phyloP scores from a whole-genome alignment of 2,797 vertebrate species.

The Echeneis naucrates region DNA sequence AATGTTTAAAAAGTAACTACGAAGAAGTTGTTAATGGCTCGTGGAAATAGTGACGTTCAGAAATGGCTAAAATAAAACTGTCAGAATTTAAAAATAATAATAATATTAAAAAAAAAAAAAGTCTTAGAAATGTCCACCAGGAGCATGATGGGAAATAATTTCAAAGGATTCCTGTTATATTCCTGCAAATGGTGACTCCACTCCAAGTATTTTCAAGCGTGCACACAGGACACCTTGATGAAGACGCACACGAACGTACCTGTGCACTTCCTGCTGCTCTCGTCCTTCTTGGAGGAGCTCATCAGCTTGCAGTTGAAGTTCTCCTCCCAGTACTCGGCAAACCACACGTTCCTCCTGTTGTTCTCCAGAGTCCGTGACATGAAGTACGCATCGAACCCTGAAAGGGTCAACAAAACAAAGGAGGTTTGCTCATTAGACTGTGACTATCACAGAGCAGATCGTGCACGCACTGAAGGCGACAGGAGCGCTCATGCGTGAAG shows the following conservation, averaged over 20 bases:
- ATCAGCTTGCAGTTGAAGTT: slow-evolving; percentile 98
- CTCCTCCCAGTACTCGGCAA: slow-evolving; percentile 97
- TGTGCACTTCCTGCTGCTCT: slow-evolving; percentile 94
- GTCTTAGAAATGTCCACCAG: too few species aligned
- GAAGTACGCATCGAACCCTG: slow-evolving; percentile 95
- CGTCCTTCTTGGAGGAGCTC: slow-evolving; percentile 94
- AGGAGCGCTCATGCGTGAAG: not conserved
- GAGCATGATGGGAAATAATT: too few species aligned
- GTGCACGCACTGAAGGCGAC: not conserved
- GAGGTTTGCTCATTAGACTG: slow-evolving; percentile 1
- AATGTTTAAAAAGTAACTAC: too few species aligned
- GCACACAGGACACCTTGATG: too few species aligned
- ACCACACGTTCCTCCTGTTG: slow-evolving; percentile 97
- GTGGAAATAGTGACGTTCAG: too few species aligned
- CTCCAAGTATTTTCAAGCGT: not conserved
- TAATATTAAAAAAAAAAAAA: too few species aligned
- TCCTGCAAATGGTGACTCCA: too few species aligned
- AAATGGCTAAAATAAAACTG: too few species aligned
- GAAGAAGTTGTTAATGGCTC: too few species aligned
- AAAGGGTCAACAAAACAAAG: slow-evolving; percentile 24
- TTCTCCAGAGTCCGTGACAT: slow-evolving; percentile 94
- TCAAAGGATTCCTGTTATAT: too few species aligned
- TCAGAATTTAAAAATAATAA: too few species aligned
- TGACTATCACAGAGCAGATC: not conserved
- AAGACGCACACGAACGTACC: slow-evolving; percentile 76